Evolutionary conservation across 2,888 invertebrate genomes (phyloP).

Genomic region (Trichogramma evanescens): DNA sequence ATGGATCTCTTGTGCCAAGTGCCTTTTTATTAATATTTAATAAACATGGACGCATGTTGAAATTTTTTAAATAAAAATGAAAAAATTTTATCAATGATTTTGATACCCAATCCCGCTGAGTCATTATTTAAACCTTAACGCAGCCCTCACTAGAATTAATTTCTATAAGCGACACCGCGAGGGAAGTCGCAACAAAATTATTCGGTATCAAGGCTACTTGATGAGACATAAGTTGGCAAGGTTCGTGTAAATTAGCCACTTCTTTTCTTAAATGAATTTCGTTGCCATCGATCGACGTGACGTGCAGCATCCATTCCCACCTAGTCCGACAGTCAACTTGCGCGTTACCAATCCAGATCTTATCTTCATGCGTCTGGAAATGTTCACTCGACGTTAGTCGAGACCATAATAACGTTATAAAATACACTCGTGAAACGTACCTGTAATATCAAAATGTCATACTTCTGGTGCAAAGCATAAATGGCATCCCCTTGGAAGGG

Average conservation of each 20-base stretch:
- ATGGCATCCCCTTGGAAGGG: slow-evolving; percentile 33
- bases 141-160: slow-evolving; percentile 13
- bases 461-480: slow-evolving; percentile 35
- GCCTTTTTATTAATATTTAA: slow-evolving; percentile 12
- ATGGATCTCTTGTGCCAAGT: slow-evolving; percentile 23
- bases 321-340: slow-evolving; percentile 20
- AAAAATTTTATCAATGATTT: slow-evolving; percentile 24
- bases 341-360: slow-evolving; percentile 30
- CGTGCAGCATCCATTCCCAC: slow-evolving; percentile 38
- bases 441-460: slow-evolving; percentile 38
- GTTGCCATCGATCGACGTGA: slow-evolving; percentile 26
- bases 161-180: slow-evolving; percentile 28
- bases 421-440: slow-evolving; percentile 15
- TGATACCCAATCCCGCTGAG: slow-evolving; percentile 1
- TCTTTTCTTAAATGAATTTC: slow-evolving; percentile 31
- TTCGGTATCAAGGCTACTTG: slow-evolving; percentile 32
- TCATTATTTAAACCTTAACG: slow-evolving; percentile 23
- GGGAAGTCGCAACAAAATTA: slow-evolving; percentile 24
- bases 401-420: neutral
- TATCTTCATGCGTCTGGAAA: slow-evolving; percentile 30
- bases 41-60: neutral
- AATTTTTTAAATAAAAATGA: slow-evolving; percentile 21
- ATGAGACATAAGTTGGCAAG: slow-evolving; percentile 22
- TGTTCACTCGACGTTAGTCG: neutral
- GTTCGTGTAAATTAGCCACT: slow-evolving; percentile 33